Evolutionary conservation across 2,113 vertebrate species (phyloP).

Genomic region (Rhinopithecus roxellana): DNA sequence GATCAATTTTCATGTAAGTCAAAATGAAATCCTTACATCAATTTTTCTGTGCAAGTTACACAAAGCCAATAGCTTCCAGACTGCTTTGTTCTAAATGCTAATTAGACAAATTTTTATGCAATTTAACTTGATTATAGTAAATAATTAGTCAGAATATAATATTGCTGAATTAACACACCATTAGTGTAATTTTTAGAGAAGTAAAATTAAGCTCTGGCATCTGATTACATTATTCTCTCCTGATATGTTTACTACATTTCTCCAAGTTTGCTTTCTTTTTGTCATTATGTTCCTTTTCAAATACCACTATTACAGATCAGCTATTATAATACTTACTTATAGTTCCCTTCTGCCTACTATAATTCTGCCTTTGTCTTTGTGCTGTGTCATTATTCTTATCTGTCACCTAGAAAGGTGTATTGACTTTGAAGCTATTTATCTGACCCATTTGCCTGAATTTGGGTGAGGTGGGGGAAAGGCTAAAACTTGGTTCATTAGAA

Average conservation of each 20-base stretch:
- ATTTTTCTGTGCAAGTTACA: constrained; percentile 51
- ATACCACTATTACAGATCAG: background rate
- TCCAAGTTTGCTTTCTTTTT: constrained; percentile 49
- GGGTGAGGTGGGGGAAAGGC: background rate
- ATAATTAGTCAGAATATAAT: constrained; percentile 49
- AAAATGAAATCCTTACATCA: constrained; percentile 59
- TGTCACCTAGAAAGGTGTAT: constrained; percentile 19
- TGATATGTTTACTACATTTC: background rate
- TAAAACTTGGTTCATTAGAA: constrained; percentile 29
- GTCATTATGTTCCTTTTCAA: constrained; percentile 33
- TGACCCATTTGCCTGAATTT: background rate
- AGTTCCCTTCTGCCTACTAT: background rate
- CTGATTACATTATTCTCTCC: constrained; percentile 29
- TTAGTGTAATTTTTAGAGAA: constrained; percentile 32
- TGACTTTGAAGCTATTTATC: constrained; percentile 28
- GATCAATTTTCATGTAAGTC: constrained; percentile 53
- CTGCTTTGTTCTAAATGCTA: constrained; percentile 26
- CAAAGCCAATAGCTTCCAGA: constrained; percentile 57
- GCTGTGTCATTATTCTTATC: background rate
- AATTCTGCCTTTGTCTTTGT: constrained; percentile 43
- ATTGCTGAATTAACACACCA: constrained; percentile 19
- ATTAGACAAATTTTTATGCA: constrained; percentile 36
- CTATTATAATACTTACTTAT: background rate
- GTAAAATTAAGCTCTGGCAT: constrained; percentile 49
- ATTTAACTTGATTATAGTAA: constrained; percentile 54